Base-by-base conservation (phyloP, 2,797 vertebrate species). In the Threskiornis aethiopicus region DNA sequence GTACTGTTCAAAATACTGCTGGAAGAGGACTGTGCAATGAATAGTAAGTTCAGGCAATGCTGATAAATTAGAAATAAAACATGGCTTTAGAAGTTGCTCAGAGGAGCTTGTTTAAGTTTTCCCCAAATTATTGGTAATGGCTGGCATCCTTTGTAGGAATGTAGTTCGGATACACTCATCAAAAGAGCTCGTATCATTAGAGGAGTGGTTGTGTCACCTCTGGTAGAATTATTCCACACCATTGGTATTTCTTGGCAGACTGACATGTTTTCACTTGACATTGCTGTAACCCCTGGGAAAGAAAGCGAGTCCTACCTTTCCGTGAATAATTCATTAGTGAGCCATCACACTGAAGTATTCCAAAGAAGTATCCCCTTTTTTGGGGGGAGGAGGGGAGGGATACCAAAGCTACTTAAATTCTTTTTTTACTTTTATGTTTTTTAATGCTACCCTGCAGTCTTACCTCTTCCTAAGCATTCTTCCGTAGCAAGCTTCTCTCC, bases 221-320 rank as follows among this genome's bases (percentile, higher is more conserved):
- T 17, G 1, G 6, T 44, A 57, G 80, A 95, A 94, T 77, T 93
- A 90, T 95, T 96, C 80, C 75, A 64, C 86, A 87, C 84, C 75
- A 51, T 21, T 94, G 86, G 88, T 93, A 44, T 90, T 96, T 89
- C 67, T 92, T 95, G 90, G 88, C 92, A 96, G 78, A 76, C 93
- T 80, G 91, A 92, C 25, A 16, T 77, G 83, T 90, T 96, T 96
- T 97, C 59, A 64, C 59, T 93, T 92, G 92, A 91, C 89, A 85
- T 95, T 94, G 75, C 72, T 93, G 84, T 89, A 93, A 96, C 87
- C 75, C 77, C 47, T 94, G 75, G 78, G 64, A 95, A 77, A 76
- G 55, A 65, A 71, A 89, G 61, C 2, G 13, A 78, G 52, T 86
- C 59, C 75, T 95, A 71, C 91, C 67, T 94, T 92, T 64, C 55